Base-by-base conservation (phyloP, 2,797 vertebrate genomes). In the Octomys mimax region DNA sequence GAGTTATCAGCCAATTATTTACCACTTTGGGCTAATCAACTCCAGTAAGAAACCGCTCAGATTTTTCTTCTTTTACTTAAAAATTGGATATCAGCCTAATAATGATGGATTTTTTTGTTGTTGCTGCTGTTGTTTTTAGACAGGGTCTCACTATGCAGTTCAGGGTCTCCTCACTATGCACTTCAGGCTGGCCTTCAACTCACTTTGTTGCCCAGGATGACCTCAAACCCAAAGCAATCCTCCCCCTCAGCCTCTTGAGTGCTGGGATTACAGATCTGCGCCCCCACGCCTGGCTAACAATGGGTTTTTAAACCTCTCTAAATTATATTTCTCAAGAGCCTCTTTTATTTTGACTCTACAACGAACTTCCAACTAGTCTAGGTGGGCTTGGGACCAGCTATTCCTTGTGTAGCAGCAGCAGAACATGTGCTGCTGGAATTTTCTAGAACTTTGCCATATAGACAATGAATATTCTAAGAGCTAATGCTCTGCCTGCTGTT, bases 51-150 rank as follows among this genome's bases (percentile, higher is more conserved):
- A 90, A 62, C 5, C 54, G 33, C 36, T 84, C 31, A 26, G 12
- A 46, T 81, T 77, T 71, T 42, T 68, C 22, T 31, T 80, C 66
- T 70, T 85, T 94, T 24, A 59, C 8, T 62, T 80, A 59, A 94
- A 94, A 94, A 31, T 85, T 7, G 13, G 26, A 85, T 81, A 78
- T 78, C 39, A 94, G 42, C 21, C 78, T 61, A 64, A 81, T 13
- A 18, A 88, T 14, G 59, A 73, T 31, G 49, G 36, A n/a, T 49
- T 46, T 91, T 87, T 24, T 10, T 54, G n/a, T n/a, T n/a, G n/a
- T n/a, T n/a, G n/a, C n/a, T 57, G 54, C 5, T 57, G 54, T 57
- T 18, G 54, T 57, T 57, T 57, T 57, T 16, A 57, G 54, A 57
- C 54, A 57, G 54, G 54, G 14, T 57, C 54, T 57, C 54, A 57